Percentiles rank a stretch among this genome's conserved stretches.
Conservation (phyloP, 2,797 vertebrate genomes). For the Gallirallus australis region DNA sequence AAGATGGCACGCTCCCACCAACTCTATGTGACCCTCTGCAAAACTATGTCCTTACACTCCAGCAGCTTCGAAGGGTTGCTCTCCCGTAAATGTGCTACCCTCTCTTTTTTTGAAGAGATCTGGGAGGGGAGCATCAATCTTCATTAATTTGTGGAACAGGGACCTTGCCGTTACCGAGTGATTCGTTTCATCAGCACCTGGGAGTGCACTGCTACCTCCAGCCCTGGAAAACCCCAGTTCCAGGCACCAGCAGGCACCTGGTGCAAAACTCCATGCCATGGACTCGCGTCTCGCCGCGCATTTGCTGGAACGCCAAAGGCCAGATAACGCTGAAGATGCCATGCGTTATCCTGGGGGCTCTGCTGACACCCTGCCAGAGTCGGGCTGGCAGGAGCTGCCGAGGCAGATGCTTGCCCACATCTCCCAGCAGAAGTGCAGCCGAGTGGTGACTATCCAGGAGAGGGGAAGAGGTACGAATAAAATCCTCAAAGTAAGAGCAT, state of each 20-base stretch:
- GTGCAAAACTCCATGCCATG: neutral
- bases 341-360: neutral
- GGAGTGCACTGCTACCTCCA: neutral
- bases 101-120: neutral
- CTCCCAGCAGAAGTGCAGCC: slow-evolving; percentile 25
- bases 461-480: neutral
- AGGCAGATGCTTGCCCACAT: slow-evolving; percentile 46
- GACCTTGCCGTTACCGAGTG: neutral
- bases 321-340: neutral
- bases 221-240: neutral
- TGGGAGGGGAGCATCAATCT: slow-evolving; percentile 21
- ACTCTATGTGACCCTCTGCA: neutral
- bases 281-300: neutral
- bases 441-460: neutral
- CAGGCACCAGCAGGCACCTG: slow-evolving; percentile 23
- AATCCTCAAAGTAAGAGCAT: slow-evolving; percentile 28
- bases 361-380: slow-evolving; percentile 51
- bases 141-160: slow-evolving; percentile 31
- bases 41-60: neutral
- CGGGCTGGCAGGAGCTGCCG: slow-evolving; percentile 25
- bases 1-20: slow-evolving; percentile 2
- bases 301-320: neutral
- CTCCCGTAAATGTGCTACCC: neutral
- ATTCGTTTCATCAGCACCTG: neutral
- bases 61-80: neutral